Conservation (phyloP, 2,113 vertebrate genomes). For the Mionectes macconnelli region DNA sequence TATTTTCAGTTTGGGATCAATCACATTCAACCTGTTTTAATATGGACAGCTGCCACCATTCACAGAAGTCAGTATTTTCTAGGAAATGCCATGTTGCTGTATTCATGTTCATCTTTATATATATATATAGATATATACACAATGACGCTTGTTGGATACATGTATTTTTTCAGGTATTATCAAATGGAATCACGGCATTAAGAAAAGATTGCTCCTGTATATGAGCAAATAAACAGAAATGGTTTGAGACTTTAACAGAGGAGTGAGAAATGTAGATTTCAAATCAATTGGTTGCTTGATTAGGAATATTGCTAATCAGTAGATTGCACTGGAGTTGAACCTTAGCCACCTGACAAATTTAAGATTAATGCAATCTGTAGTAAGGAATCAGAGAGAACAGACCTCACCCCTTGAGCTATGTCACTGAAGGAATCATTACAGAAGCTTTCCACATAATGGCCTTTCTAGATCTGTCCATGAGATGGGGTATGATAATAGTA, state of each 20-base stretch:
- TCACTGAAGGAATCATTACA: not conserved
- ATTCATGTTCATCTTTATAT: not conserved
- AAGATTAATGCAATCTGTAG: not conserved
- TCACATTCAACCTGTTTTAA: not conserved
- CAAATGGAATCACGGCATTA: not conserved
- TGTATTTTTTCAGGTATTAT: not conserved
- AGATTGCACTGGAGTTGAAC: not conserved
- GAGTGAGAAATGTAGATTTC: not conserved
- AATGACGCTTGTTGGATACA: not conserved
- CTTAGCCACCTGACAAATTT: not conserved
- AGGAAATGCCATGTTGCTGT: not conserved
- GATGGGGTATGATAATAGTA: not conserved
- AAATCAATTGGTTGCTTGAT: not conserved
- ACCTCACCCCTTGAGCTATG: not conserved
- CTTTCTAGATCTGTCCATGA: not conserved
- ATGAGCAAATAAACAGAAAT: not conserved
- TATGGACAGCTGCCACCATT: slow-evolving; percentile 24
- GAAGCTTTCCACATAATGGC: not conserved
- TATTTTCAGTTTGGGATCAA: slow-evolving; percentile 38
- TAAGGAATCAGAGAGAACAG: not conserved
- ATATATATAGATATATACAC: not conserved
- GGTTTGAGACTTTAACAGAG: not conserved
- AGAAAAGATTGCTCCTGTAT: not conserved
- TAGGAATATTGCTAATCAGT: slow-evolving; percentile 8
- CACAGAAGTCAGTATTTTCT: slow-evolving; percentile 19